Conservation (phyloP, 2,888 invertebrate genomes). For the Ichneumoninae sp. region DNA sequence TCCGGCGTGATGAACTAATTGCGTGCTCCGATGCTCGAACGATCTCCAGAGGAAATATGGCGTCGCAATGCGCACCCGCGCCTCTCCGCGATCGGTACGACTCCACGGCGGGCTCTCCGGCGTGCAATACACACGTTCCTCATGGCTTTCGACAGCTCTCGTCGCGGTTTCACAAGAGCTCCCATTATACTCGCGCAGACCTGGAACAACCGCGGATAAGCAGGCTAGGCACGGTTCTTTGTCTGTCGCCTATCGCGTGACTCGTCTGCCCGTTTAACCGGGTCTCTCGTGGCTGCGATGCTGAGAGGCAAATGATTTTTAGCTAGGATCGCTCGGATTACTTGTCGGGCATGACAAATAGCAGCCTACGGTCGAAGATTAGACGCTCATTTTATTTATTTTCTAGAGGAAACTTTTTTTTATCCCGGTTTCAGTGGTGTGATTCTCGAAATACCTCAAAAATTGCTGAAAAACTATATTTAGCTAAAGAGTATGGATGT, state of each 20-base stretch:
- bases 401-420: not conserved
- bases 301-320: not conserved
- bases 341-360: not conserved
- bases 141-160: conserved; percentile 52
- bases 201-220: conserved; percentile 15
- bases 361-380: not conserved
- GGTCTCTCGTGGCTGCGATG: not conserved
- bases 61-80: conserved; percentile 45
- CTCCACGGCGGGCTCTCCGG: conserved; percentile 31
- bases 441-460: too few species aligned
- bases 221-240: conserved; percentile 39
- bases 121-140: conserved; percentile 11
- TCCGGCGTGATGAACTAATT: conserved; percentile 67
- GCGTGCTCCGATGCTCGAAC: conserved; percentile 54
- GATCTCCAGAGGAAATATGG: conserved; percentile 59
- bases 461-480: too few species aligned
- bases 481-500: too few species aligned
- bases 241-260: conserved; percentile 53
- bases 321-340: not conserved
- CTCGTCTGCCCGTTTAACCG: conserved; percentile 27
- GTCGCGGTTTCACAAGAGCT: conserved; percentile 59
- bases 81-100: conserved; percentile 9
- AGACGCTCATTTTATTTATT: not conserved
- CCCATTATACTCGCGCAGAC: conserved; percentile 44
- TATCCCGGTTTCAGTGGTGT: too few species aligned